Base-by-base conservation (phyloP, 2,888 invertebrate genomes). In the Drosophila pegasa region DNA sequence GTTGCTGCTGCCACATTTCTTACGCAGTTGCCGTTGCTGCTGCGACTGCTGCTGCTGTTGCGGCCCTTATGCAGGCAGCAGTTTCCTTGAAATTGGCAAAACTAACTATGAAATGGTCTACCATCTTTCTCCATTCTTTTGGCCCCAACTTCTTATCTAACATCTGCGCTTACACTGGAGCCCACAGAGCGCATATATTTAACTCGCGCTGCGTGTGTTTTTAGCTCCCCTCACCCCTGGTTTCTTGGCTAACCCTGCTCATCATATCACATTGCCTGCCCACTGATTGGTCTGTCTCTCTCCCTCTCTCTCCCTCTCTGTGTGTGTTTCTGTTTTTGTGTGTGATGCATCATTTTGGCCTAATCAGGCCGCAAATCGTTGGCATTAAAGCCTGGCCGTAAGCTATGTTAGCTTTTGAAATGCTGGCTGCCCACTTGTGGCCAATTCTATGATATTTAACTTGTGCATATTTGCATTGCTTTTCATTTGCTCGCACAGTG, bases 331-430 rank as follows among this genome's bases (percentile, higher is more conserved):
- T 68, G 43, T 66, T 35, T 74, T 22, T 64, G 56, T 73, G 61
- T 84, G 81, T 81, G 86, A 85, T 86, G 86, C 87, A 85, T 87
- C 86, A 87, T 86, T 87, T 87, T 85, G 71, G 75, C 74, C 87
- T 86, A 86, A 86, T 86, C 86, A 86, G 66, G 62, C 60, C 75
- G 75, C 86, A 86, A 87, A 87, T 86, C 85, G 87, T 85, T 80
- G 76, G 82, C 82, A 87, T 85, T 87, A 85, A 80, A 82, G 74
- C 78, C 66, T 63, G 74, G 78, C 78, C 81, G 64, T 76, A 57
- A 81, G 85, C 87, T 63, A 82, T 87, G 82, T 79, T 83, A 72
- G 82, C 71, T 69, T 82, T 78, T 51, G 52, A 56, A 63, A 63
- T 71, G 63, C 75, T 64, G 76, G 66, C 68, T 69, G 66, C 60